A percentile compares a stretch with the other conserved stretches of the same genome.
phyloP scores from a whole-genome alignment of 2,888 invertebrate genomes.

The Nomada ruficornis region DNA sequence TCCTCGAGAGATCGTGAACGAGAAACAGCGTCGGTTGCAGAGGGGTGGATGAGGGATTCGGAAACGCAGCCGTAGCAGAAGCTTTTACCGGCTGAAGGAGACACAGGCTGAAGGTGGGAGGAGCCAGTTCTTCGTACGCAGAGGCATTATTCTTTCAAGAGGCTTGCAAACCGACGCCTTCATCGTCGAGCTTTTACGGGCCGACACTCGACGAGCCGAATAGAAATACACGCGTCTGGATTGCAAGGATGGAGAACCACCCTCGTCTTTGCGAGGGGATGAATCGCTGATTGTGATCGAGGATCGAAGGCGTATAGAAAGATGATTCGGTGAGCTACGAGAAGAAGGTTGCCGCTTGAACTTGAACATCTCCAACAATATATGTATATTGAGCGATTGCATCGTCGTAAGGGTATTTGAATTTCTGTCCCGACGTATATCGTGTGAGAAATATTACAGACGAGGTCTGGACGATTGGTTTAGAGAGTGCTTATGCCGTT shows the following conservation, averaged over 20 bases:
- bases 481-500: not conserved
- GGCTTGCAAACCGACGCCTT: conserved; percentile 63
- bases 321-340: conserved; percentile 22
- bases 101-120: conserved; percentile 46
- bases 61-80: conserved; percentile 53
- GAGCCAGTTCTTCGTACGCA: conserved; percentile 41
- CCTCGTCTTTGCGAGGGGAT: not conserved
- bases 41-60: conserved; percentile 39
- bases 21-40: not conserved
- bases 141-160: conserved; percentile 71
- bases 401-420: no score
- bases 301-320: conserved; percentile 12
- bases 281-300: conserved; percentile 41
- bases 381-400: no score
- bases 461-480: not conserved
- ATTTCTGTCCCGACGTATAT: no score
- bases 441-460: not conserved
- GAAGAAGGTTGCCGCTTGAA: not conserved
- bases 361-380: not conserved
- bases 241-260: conserved; percentile 52
- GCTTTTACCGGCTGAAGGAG: conserved; percentile 65
- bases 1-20: conserved; percentile 53
- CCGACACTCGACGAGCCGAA: conserved; percentile 49
- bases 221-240: conserved; percentile 59
- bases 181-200: conserved; percentile 63